Evolutionary conservation across 2,797 vertebrate species (phyloP).

Genomic region (Mus spretus): DNA sequence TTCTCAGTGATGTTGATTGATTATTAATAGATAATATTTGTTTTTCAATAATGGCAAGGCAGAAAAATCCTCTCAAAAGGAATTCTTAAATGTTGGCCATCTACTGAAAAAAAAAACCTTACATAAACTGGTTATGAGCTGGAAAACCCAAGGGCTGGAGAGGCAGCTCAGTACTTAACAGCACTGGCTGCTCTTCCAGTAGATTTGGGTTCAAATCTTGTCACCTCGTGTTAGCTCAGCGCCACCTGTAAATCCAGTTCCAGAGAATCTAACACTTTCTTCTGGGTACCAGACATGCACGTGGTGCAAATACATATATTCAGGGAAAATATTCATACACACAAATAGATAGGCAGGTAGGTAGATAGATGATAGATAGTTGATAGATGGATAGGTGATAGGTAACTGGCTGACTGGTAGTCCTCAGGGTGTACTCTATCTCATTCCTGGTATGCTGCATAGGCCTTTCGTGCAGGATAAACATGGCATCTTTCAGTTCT

Average conservation of each 20-base stretch:
- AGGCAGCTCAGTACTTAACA: not conserved
- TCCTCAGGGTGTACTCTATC: not conserved
- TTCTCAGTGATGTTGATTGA: not conserved
- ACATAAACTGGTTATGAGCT: not conserved
- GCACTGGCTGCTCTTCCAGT: not conserved
- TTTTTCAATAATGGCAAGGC: not conserved
- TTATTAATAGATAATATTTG: constrained; percentile 1
- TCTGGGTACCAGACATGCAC: not conserved
- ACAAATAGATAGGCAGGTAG: no score
- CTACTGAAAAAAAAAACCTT: not conserved
- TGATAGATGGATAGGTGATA: not conserved
- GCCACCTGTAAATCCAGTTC: no score
- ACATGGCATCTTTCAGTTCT: constrained; percentile 68
- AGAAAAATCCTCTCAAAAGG: constrained; percentile 29
- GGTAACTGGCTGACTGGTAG: not conserved
- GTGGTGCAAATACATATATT: not conserved
- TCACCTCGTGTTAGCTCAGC: no score
- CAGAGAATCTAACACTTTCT: not conserved
- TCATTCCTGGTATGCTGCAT: constrained; percentile 37
- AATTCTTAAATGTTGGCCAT: constrained; percentile 13
- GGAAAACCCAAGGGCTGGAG: not conserved
- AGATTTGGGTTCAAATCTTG: not conserved
- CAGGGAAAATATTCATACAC: not conserved
- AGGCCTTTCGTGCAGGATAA: constrained; percentile 64
- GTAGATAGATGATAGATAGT: not conserved